phyloP scores from a whole-genome alignment of 2,797 vertebrate genomes.

The Orestias chungarensis region DNA sequence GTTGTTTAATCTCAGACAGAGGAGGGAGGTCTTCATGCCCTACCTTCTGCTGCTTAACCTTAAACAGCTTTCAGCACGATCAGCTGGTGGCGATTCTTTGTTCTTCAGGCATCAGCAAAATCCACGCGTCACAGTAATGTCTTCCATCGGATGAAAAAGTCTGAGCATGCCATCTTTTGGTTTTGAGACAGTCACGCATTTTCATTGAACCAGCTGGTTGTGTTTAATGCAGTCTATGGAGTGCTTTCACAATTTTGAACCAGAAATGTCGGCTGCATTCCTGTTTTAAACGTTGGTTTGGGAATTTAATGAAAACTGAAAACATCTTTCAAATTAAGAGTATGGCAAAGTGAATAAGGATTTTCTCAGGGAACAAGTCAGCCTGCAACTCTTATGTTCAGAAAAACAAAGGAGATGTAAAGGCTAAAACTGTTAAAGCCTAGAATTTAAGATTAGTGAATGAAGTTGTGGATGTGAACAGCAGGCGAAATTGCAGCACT shows the following conservation, averaged over 20 bases:
- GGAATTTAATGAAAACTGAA: not conserved
- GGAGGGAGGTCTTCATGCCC: not conserved
- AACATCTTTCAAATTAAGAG: constrained; percentile 10
- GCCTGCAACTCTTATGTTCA: not conserved
- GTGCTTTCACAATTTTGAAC: not conserved
- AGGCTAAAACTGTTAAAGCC: constrained; percentile 7
- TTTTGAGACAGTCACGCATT: not conserved
- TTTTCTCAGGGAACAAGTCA: constrained; percentile 16
- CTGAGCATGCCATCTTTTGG: constrained; percentile 6
- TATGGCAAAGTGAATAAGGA: constrained; percentile 5
- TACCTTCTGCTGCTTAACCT: not conserved
- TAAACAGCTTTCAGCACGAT: not conserved
- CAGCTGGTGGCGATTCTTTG: not conserved
- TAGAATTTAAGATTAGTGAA: constrained; percentile 7
- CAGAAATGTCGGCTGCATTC: not conserved
- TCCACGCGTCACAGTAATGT: constrained; percentile 12
- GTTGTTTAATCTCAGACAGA: not conserved
- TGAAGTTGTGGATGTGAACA: not conserved
- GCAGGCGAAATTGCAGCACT: not conserved
- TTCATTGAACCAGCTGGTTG: constrained; percentile 1
- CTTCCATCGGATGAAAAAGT: constrained; percentile 16
- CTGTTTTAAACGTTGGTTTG: not conserved
- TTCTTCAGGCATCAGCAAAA: not conserved
- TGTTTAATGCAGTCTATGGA: not conserved
- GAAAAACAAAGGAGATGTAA: not conserved